Conservation (phyloP, 2,113 vertebrate species). For the Rhineura floridana region DNA sequence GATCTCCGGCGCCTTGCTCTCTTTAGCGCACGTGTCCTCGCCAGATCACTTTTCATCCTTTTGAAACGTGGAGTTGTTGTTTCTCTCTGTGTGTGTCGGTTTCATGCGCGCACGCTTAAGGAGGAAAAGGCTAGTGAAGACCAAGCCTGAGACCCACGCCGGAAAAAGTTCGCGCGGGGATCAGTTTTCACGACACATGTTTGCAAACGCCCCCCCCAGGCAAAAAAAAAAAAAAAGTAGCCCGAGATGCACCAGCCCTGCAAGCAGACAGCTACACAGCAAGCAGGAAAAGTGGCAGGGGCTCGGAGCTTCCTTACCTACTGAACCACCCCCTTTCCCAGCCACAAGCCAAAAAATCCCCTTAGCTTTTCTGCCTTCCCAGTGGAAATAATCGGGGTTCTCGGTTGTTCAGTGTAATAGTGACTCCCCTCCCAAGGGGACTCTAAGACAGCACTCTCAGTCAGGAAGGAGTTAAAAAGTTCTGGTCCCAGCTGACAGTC, state of each 20-base stretch:
- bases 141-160: background rate
- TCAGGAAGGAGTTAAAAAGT: constrained; percentile 74
- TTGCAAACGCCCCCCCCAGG: background rate
- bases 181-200: background rate
- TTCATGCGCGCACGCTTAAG: background rate
- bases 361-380: background rate
- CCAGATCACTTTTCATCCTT: background rate
- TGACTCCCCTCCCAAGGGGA: background rate
- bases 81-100: too few species aligned
- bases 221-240: too few species aligned
- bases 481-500: constrained; percentile 88
- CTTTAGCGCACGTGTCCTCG: background rate
- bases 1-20: background rate
- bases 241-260: too few species aligned
- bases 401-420: too few species aligned
- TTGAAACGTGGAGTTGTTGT: background rate
- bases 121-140: background rate
- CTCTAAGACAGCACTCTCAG: constrained; percentile 25
- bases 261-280: too few species aligned
- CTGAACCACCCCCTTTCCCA: background rate
- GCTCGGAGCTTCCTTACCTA: background rate
- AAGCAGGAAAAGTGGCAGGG: background rate
- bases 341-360: background rate
- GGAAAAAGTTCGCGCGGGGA: background rate
- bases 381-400: too few species aligned